phyloP scores from a whole-genome alignment of 1,140 invertebrate genomes.

The Drosophila erecta region DNA sequence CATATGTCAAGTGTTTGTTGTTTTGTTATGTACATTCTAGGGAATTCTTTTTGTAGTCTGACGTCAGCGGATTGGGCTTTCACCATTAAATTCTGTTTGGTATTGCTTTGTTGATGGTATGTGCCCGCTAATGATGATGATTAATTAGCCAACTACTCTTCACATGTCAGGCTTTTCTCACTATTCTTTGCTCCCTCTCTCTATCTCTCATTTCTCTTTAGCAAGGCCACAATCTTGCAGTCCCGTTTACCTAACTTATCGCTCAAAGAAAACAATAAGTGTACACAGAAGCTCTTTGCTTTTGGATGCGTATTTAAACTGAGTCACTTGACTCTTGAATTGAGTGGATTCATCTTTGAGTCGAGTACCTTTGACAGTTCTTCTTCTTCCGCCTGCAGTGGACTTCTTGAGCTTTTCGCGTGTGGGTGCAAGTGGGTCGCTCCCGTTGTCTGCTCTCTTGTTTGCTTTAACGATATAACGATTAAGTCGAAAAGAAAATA shows the following conservation, averaged over 20 bases:
- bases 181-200: not conserved
- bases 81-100: slow-evolving; percentile 13
- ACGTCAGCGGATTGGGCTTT: slow-evolving; percentile 32
- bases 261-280: slow-evolving; percentile 41
- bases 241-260: slow-evolving; percentile 70
- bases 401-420: slow-evolving; percentile 32
- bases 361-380: not conserved
- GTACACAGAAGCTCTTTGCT: slow-evolving; percentile 49
- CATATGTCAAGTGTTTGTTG: slow-evolving; percentile 3
- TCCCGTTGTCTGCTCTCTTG: not conserved
- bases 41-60: slow-evolving; percentile 16
- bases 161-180: slow-evolving; percentile 36
- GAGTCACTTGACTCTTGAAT: slow-evolving; percentile 18
- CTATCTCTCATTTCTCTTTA: slow-evolving; percentile 20
- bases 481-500: slow-evolving; percentile 48
- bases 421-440: slow-evolving; percentile 8
- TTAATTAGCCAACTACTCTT: slow-evolving; percentile 65
- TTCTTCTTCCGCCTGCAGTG: slow-evolving; percentile 18
- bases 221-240: slow-evolving; percentile 40
- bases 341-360: slow-evolving; percentile 25
- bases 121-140: slow-evolving; percentile 56
- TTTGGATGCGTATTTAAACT: slow-evolving; percentile 11
- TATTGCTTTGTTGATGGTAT: slow-evolving; percentile 27
- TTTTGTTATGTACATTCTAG: not conserved
- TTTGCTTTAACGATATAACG: slow-evolving; percentile 52